A percentile compares a stretch with the other conserved stretches of the same genome.
phyloP scores from a whole-genome alignment of 2,113 vertebrate genomes.

The Petrocephalus microphthalmus region DNA sequence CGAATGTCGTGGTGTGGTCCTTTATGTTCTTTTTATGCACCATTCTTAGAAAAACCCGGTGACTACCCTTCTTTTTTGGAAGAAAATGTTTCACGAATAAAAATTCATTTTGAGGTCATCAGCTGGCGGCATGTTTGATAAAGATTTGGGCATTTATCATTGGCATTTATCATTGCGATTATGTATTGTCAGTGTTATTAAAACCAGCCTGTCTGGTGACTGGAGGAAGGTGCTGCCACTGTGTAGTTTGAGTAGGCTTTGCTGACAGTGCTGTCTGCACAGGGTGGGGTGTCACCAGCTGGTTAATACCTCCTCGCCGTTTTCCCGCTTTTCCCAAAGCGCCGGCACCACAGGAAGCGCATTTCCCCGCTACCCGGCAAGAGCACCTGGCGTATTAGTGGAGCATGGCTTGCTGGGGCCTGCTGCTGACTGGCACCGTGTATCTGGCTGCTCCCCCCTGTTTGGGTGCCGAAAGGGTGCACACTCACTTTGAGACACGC shows the following conservation, averaged over 20 bases:
- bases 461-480: background rate
- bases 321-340: background rate
- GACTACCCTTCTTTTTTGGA: background rate
- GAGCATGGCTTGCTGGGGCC: too few species aligned
- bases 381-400: too few species aligned
- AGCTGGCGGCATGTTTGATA: background rate
- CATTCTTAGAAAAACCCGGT: background rate
- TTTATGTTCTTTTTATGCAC: background rate
- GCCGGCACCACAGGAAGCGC: too few species aligned
- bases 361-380: too few species aligned
- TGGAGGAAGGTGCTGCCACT: background rate
- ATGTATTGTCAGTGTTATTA: background rate
- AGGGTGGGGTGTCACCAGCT: too few species aligned
- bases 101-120: background rate
- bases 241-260: background rate
- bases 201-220: background rate
- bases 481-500: too few species aligned
- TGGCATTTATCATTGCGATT: background rate
- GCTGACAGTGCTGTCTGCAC: background rate
- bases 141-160: background rate
- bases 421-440: background rate
- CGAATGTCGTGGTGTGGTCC: background rate
- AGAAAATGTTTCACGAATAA: background rate
- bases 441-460: background rate
- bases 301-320: background rate